Percentiles rank a stretch among this genome's conserved stretches.
Evolutionary conservation across 2,888 invertebrate species (phyloP).

Genomic region (Poecilus cupreus): DNA sequence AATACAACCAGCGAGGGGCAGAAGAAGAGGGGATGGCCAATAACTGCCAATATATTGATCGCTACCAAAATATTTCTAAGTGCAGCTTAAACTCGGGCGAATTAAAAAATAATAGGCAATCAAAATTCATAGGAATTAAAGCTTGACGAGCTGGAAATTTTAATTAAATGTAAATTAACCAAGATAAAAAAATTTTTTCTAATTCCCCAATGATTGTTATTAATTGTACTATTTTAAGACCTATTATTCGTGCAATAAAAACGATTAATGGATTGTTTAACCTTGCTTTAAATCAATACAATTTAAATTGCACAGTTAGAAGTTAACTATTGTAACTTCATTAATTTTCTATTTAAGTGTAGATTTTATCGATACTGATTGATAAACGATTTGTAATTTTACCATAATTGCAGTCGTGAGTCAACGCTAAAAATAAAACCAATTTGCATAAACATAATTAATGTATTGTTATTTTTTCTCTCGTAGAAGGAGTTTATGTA

Average conservation of each 20-base stretch:
- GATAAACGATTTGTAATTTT: not conserved
- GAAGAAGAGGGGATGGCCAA: not conserved
- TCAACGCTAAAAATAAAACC: not conserved
- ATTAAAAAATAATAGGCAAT: not conserved
- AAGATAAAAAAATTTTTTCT: not conserved
- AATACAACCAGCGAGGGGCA: not conserved
- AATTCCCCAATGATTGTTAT: conserved; percentile 34
- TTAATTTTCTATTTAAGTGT: conserved; percentile 23
- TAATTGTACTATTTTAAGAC: conserved; percentile 39
- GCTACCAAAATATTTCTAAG: not conserved
- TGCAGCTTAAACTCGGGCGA: not conserved
- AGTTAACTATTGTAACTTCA: conserved; percentile 14
- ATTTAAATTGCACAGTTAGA: conserved; percentile 8
- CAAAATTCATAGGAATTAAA: conserved; percentile 11
- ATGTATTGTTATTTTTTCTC: too few species aligned
- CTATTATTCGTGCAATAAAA: conserved; percentile 35
- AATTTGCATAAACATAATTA: not conserved
- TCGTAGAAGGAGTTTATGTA: conserved; percentile 2
- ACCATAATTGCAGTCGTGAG: not conserved
- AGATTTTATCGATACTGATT: not conserved
- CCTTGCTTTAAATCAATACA: conserved; percentile 37
- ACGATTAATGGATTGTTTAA: conserved; percentile 37
- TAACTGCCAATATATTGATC: not conserved
- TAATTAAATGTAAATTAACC: conserved; percentile 38
- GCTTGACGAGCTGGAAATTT: conserved; percentile 3